Conservation (phyloP, 2,797 vertebrate genomes). For the Tapirus indicus region DNA sequence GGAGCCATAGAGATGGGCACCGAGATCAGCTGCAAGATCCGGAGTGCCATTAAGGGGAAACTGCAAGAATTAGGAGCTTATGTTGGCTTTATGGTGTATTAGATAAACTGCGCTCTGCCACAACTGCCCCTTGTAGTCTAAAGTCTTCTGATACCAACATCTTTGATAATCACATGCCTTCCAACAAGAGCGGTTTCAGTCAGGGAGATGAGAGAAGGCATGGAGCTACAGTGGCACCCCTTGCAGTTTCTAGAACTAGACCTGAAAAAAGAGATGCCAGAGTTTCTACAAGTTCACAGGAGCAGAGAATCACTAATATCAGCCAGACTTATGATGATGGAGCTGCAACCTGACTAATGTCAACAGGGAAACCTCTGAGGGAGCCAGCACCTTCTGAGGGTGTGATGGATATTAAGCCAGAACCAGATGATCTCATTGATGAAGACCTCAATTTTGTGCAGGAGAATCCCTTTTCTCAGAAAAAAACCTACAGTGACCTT, state of each 20-base stretch:
- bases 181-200: conserved; percentile 85
- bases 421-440: conserved; percentile 95
- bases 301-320: conserved; percentile 87
- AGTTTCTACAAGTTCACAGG: conserved; percentile 93
- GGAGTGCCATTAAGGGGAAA: conserved; percentile 97
- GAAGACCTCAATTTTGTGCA: conserved; percentile 92
- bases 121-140: conserved; percentile 89
- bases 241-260: conserved; percentile 92
- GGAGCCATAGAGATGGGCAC: conserved; percentile 89
- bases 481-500: conserved; percentile 87
- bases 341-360: conserved; percentile 91
- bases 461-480: conserved; percentile 88
- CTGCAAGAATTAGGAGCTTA: conserved; percentile 97
- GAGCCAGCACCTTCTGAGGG: conserved; percentile 94
- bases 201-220: conserved; percentile 88
- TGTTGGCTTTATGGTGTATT: conserved; percentile 97
- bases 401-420: conserved; percentile 97
- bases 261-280: conserved; percentile 92
- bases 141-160: conserved; percentile 88
- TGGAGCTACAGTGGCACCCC: conserved; percentile 90
- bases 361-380: conserved; percentile 94
- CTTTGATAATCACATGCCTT: conserved; percentile 91
- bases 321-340: conserved; percentile 89
- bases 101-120: conserved; percentile 96
- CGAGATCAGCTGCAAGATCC: conserved; percentile 90